Base-by-base conservation (phyloP, 2,113 vertebrate species). In the Carassius gibelio region DNA sequence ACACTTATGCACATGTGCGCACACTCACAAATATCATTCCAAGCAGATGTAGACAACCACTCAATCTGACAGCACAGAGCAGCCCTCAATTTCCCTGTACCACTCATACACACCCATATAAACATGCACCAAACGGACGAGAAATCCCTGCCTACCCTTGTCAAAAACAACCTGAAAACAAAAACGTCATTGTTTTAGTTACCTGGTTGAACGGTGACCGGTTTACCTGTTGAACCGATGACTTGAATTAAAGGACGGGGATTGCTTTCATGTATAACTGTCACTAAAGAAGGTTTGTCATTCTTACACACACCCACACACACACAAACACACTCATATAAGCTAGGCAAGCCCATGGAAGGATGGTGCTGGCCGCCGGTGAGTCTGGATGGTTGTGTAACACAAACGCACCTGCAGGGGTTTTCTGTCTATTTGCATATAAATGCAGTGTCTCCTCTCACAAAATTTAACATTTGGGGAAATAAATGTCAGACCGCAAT, bases 301-400 rank as follows among this genome's bases (percentile, higher is more conserved):
- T 1, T 36, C 23, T 23, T 19, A 5, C 48, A 55, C 62, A 69
- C 9, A 42, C 19, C 52, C 48, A 50, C 48, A 52, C 50, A 52
- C 50, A 52, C 48, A 50, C 48, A 52, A 59, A 14, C 83, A 75
- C 21, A 57, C 30, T 30, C 19, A 61, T 5, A 38, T 38, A 38
- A 38, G 36, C 36, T 74, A 76, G 34, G 66, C 57, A 30, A 52
- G 34, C 10, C 82, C 3, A 34, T 78, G n/a, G 34, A 84, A 86
- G 62, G 26, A 69, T 87, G 85, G 26, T 23, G 48, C n/a, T 79
- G 50, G 75, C 45, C 77, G 62, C 76, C 72, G 57, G 87, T 89
- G 81, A 87, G 79, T 85, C 42, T 85, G 45, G 57, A 83, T 84
- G 61, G 81, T 84, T 89, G 86, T 78, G 59, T 79, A 88, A 87